Evolutionary conservation across 2,888 invertebrate genomes (phyloP).

Genomic region (Balanococcus diminutus): DNA sequence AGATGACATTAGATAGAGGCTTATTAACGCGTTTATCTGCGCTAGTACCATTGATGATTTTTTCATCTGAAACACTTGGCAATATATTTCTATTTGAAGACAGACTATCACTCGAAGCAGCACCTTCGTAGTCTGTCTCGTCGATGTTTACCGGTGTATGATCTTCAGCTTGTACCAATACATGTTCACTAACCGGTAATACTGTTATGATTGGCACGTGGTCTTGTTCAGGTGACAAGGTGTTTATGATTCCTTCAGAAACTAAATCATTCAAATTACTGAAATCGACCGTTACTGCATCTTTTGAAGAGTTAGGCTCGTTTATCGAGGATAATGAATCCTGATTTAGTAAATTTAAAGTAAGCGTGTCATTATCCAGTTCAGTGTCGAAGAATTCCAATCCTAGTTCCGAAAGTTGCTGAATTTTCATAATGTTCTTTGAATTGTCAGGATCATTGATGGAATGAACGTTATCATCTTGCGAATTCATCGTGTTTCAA

Average conservation of each 20-base stretch:
- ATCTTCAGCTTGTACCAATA: background rate
- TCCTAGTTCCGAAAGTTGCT: slow-evolving; percentile 13
- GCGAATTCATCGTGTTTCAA: background rate
- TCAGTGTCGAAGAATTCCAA: slow-evolving; percentile 20
- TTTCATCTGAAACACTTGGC: background rate
- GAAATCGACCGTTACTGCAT: background rate
- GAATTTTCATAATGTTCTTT: background rate
- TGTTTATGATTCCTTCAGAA: background rate
- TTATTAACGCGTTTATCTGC: background rate
- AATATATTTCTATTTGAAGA: background rate
- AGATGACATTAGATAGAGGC: background rate
- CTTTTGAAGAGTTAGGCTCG: background rate
- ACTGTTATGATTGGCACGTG: background rate
- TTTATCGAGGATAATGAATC: background rate
- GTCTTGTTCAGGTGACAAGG: background rate
- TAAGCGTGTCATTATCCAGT: background rate
- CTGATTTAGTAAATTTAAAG: background rate
- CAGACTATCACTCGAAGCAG: background rate
- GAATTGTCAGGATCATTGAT: background rate
- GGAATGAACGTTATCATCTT: background rate
- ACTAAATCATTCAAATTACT: slow-evolving; percentile 27
- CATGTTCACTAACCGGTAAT: background rate
- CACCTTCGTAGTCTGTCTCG: background rate
- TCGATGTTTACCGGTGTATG: background rate
- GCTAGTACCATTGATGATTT: background rate